Percentiles rank a stretch among this genome's conserved stretches.
phyloP scores from a whole-genome alignment of 2,113 vertebrate genomes.

The Junco hyemalis region DNA sequence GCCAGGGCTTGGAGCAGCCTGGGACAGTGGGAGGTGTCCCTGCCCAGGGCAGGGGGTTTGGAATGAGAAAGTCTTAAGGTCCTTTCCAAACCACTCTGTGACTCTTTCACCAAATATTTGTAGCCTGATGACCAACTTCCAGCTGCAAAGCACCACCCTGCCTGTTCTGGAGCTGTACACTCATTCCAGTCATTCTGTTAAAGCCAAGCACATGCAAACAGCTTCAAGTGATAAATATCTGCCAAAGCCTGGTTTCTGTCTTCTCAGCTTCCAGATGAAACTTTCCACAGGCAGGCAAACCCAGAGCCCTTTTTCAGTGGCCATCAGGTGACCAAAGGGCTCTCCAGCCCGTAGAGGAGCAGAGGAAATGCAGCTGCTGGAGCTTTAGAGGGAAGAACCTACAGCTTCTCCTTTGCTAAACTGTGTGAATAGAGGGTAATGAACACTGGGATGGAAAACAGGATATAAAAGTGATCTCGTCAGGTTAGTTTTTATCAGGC shows the following conservation, averaged over 20 bases:
- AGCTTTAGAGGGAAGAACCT: fast-evolving
- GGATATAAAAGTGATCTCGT: not conserved
- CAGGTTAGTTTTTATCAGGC: not conserved
- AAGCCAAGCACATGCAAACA: fast-evolving
- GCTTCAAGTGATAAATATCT: not conserved
- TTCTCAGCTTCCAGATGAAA: not conserved
- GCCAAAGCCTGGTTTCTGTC: not conserved
- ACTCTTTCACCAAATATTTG: not conserved
- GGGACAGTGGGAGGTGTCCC: not conserved
- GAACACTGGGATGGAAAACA: fast-evolving
- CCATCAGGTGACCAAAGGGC: not conserved
- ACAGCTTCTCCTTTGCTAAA: not conserved
- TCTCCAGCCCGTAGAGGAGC: not conserved
- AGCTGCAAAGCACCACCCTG: not conserved
- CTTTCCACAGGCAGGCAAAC: not conserved
- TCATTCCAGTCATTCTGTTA: not conserved
- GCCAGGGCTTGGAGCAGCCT: not conserved
- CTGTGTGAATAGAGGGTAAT: fast-evolving
- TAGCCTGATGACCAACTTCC: fast-evolving
- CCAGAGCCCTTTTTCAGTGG: not conserved
- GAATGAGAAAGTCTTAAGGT: not conserved
- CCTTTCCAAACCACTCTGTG: not conserved
- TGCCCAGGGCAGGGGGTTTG: not conserved
- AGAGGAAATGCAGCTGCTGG: not conserved
- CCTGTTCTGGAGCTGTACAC: not conserved